A percentile compares a stretch with the other conserved stretches of the same genome.
phyloP scores from a whole-genome alignment of 2,113 vertebrate species.

The Ardeotis arabs region DNA sequence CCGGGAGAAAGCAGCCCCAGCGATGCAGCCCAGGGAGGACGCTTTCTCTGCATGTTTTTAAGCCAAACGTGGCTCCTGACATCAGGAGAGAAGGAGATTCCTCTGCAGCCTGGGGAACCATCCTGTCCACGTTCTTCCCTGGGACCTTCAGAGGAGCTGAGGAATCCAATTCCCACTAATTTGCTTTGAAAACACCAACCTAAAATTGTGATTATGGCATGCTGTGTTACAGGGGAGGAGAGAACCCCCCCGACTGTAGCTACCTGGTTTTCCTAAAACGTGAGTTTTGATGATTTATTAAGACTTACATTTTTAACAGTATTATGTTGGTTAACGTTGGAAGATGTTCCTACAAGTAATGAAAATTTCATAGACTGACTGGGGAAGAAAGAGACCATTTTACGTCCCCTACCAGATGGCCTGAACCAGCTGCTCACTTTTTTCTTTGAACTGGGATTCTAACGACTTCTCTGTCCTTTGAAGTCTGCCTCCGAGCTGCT shows the following conservation, averaged over 20 bases:
- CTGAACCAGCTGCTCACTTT: slow-evolving; percentile 36
- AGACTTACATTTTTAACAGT: slow-evolving; percentile 19
- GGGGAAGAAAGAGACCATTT: slow-evolving; percentile 49
- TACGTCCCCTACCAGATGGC: slow-evolving; percentile 54
- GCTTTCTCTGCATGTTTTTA: neutral
- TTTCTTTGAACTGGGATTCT: slow-evolving; percentile 60
- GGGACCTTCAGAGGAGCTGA: slow-evolving; percentile 6
- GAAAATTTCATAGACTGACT: slow-evolving; percentile 36
- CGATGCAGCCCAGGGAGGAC: neutral
- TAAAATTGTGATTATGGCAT: neutral
- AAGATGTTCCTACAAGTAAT: slow-evolving; percentile 47
- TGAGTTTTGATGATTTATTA: slow-evolving; percentile 8
- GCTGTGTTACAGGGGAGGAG: neutral
- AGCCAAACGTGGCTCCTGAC: neutral
- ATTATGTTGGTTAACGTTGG: slow-evolving; percentile 11
- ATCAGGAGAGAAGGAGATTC: neutral
- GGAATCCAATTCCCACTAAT: slow-evolving; percentile 31
- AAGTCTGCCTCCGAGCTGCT: slow-evolving; percentile 45
- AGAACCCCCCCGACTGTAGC: neutral
- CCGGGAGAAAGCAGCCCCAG: neutral
- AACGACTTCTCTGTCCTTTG: slow-evolving; percentile 60
- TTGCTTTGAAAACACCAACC: neutral
- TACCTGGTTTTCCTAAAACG: neutral
- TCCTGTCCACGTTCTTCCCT: neutral
- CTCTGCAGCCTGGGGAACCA: neutral